A percentile compares a stretch with the other conserved stretches of the same genome.
Conservation (phyloP, 1,140 invertebrate genomes). For the Eriocheir sinensis region DNA sequence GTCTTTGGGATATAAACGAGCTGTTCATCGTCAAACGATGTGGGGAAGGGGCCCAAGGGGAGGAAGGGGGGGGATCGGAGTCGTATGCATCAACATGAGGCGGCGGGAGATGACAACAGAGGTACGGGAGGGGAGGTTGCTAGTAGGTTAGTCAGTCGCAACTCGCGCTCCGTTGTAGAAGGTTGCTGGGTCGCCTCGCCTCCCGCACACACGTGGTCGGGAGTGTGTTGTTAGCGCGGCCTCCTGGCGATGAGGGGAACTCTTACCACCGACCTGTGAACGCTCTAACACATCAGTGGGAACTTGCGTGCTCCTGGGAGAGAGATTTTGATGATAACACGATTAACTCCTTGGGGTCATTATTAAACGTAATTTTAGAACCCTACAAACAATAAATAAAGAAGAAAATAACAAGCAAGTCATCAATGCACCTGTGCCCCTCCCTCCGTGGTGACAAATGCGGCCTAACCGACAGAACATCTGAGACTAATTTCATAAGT, state of each 20-base stretch:
- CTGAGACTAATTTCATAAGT: too few relatives aligned
- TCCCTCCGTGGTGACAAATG: not conserved
- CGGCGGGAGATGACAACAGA: not conserved
- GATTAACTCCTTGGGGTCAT: not conserved
- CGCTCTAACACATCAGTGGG: not conserved
- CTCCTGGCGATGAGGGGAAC: not conserved
- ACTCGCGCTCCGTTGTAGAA: conserved; percentile 12
- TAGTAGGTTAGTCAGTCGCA: conserved; percentile 22
- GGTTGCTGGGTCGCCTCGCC: not conserved
- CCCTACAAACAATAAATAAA: not conserved
- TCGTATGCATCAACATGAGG: not conserved
- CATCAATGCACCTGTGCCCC: not conserved
- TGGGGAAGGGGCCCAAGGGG: too few relatives aligned
- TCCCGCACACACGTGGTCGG: not conserved
- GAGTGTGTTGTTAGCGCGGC: not conserved
- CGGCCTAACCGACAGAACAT: not conserved
- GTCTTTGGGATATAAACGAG: too few relatives aligned
- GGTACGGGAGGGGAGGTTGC: too few relatives aligned
- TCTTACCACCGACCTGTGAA: not conserved
- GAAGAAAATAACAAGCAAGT: not conserved
- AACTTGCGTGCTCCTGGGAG: not conserved
- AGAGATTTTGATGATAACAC: not conserved
- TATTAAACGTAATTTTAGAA: not conserved
- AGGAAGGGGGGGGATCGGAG: too few relatives aligned
- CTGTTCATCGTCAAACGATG: not conserved